A percentile compares a stretch with the other conserved stretches of the same genome.
Conservation (phyloP, 2,113 vertebrate species). For the Channa maculata region DNA sequence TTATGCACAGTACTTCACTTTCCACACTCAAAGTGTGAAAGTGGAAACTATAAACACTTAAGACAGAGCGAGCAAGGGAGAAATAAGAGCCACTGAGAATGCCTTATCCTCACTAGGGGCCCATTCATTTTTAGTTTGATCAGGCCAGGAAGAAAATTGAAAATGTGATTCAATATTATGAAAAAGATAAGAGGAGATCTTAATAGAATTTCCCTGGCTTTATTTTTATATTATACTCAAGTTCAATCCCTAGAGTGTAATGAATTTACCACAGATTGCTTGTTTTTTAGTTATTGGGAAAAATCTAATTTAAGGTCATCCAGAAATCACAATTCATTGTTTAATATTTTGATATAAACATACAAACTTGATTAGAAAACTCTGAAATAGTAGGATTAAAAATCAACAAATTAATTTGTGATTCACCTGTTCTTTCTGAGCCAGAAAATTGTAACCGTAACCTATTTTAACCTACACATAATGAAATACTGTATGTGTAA, state of each 20-base stretch:
- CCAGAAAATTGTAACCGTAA: no score
- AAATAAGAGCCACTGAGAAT: not conserved
- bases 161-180: conserved; percentile 16
- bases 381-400: no score
- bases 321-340: not conserved
- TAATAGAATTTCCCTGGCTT: not conserved
- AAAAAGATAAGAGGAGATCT: conserved; percentile 4
- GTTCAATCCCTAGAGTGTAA: not conserved
- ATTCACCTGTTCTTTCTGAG: no score
- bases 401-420: no score
- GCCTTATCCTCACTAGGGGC: not conserved
- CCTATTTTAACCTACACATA: no score
- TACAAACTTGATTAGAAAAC: not conserved
- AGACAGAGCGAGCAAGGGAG: not conserved
- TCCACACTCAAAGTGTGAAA: conserved; percentile 27
- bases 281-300: not conserved
- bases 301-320: not conserved
- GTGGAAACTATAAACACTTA: conserved; percentile 44
- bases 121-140: conserved; percentile 13
- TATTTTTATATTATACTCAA: not conserved
- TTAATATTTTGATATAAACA: not conserved
- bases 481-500: not conserved
- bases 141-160: conserved; percentile 9
- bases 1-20: not conserved
- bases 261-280: not conserved